Base-by-base conservation (phyloP, 2,113 vertebrate species). In the Ranitomeya imitator region DNA sequence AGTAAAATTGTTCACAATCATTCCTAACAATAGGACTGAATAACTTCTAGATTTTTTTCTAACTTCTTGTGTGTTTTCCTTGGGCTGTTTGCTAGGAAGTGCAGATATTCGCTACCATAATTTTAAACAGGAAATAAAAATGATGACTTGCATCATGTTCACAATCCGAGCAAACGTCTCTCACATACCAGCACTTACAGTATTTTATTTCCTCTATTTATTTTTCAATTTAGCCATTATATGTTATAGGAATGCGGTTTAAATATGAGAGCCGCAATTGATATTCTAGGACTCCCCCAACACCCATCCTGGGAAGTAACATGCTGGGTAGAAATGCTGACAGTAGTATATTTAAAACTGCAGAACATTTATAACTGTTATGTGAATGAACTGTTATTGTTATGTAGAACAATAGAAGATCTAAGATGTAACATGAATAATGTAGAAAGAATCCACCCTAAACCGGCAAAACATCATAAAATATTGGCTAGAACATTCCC, bases 61-160 rank as follows among this genome's bases (percentile, higher is more conserved):
- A 51, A 10, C 2, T 51, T 77, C 7, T 52, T 19, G 14, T 67
- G 6, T 80, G 79, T 57, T 85, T 73, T 73, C 12, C 26, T 60
- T 73, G 13, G 67, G 18, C 15, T 85, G 55, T 45, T 60, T 76
- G 69, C 54, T 12, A 54, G 71, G 55, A 85, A 51, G 26, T 61
- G n/a, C 15, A 31, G 69, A 65, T 6, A 85, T 77, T 73, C 21
- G n/a, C 51, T 19, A 37, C n/a, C 23, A 74, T 45, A 11, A 57
- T 59, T 85, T 76, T 60, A 76, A 85, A 60, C 83, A 85, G 69
- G 69, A 86, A 86, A 77, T 86, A 52, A 52, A 76, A 61, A 51
- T 63, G 15, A 86, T 86, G 57, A 86, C 71, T 86, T 7, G 69
- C 54, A 85, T 16, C 26, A 60, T 31, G 74, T 18, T 77, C 21